Base-by-base conservation (phyloP, 2,113 vertebrate genomes). In the Electrona antarctica region DNA sequence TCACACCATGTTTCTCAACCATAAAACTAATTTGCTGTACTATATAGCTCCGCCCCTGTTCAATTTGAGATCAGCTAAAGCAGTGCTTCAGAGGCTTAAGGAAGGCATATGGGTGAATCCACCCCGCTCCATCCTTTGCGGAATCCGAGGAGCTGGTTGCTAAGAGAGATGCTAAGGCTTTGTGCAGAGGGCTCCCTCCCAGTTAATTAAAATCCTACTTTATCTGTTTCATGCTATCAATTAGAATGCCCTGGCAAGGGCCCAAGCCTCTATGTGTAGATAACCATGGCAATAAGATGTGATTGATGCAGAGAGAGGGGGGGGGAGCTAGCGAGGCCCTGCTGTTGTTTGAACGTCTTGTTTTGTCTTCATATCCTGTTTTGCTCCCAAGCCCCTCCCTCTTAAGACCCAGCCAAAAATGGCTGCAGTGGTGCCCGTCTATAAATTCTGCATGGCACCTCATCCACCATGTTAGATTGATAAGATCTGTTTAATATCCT, bases 191-290 rank as follows among this genome's bases (percentile, higher is more conserved):
- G 78, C 79, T 79, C 77, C 78, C 78, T 88, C 85, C 87, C 76
- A 88, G 85, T 90, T 91, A 87, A 91, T 93, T 90, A 91, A 91
- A 91, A 90, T 67, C 80, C 76, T 85, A 78, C 85, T 83, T 91
- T 89, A 92, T 89, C 83, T 77, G 73, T 85, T 88, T 88, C 86
- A 90, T 86, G 87, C 88, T 91, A 91, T 93, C 88, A 91, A 89
- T 90, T 88, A 91, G 78, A 86, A 79, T 76, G 73, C 61, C 77
- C 67, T 90, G 90, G 89, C 86, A 84, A 73, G 48, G 60, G 56
- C 63, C 89, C 85, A 88, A 80, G 60, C 72, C 75, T 78, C 81
- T 77, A 73, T 69, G 80, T 71, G 73, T 52, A 81, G 88, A 91
- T 80, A 91, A 85, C 85, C 88, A 82, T 69, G 81, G 83, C 64